phyloP scores from a whole-genome alignment of 37 sponge, comb jelly and placozoan species.

The Tethya wilhelma region DNA sequence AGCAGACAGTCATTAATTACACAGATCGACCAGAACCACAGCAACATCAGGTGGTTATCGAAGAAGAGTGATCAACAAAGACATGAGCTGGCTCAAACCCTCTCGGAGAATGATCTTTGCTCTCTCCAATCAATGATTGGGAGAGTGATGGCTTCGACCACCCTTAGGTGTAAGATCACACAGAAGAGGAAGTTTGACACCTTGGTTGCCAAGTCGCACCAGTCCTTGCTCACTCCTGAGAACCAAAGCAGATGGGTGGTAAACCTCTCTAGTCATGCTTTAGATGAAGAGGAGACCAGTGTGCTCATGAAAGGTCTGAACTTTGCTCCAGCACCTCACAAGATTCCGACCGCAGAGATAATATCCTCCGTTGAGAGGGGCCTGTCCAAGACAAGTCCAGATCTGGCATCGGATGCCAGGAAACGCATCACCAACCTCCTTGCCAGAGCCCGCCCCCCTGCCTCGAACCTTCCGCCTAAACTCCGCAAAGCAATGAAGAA shows the following conservation, averaged over 20 bases:
- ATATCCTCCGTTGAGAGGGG: constrained; percentile 5
- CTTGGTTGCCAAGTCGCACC: background rate
- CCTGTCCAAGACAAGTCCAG: background rate
- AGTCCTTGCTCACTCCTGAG: background rate
- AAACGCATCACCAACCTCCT: constrained; percentile 1
- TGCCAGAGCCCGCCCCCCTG: background rate
- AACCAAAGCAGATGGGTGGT: constrained; percentile 8
- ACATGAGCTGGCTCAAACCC: background rate
- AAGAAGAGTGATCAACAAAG: background rate
- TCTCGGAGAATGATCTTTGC: no score
- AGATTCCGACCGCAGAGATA: constrained; percentile 17
- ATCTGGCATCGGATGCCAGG: background rate
- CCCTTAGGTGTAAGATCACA: no score
- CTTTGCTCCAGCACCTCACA: constrained; percentile 8
- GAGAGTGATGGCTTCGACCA: no score
- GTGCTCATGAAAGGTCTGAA: constrained; percentile 36
- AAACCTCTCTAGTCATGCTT: constrained; percentile 1
- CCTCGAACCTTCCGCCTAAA: background rate
- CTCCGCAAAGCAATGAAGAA: constrained; percentile 11
- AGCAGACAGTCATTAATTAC: constrained; percentile 5
- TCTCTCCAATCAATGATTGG: no score
- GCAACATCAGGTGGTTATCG: background rate
- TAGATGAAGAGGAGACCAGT: background rate
- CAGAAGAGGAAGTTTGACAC: constrained; percentile 38
- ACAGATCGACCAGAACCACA: background rate